Conservation (phyloP, 2,888 invertebrate species). For the Dorcus parallelipipedus region DNA sequence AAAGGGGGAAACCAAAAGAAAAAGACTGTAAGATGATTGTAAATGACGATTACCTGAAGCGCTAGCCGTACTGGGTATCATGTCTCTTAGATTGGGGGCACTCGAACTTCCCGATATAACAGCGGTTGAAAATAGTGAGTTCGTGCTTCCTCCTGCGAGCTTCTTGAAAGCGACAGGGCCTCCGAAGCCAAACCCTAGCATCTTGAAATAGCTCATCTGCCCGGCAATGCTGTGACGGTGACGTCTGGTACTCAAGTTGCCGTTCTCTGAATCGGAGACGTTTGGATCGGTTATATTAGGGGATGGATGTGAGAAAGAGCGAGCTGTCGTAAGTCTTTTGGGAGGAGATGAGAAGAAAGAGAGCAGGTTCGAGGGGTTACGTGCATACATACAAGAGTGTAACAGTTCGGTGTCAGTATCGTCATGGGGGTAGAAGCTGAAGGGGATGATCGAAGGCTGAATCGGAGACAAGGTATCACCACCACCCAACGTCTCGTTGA, state of each 20-base stretch:
- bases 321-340: constrained; percentile 18
- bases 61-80: constrained; percentile 74
- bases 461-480: constrained; percentile 29
- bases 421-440: constrained; percentile 39
- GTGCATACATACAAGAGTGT: constrained; percentile 30
- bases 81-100: constrained; percentile 84
- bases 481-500: constrained; percentile 19
- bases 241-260: constrained; percentile 59
- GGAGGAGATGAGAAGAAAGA: constrained; percentile 41
- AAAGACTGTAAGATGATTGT: not conserved
- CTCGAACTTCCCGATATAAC: constrained; percentile 94
- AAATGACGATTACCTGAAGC: constrained; percentile 64
- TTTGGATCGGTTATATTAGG: constrained; percentile 37
- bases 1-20: no score
- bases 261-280: constrained; percentile 45
- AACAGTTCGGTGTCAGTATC: constrained; percentile 17
- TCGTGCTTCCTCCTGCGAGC: constrained; percentile 65
- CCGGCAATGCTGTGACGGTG: constrained; percentile 95
- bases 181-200: constrained; percentile 75
- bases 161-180: constrained; percentile 57
- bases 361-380: constrained; percentile 38
- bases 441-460: constrained; percentile 32
- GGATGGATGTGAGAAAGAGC: constrained; percentile 41
- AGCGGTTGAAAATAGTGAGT: constrained; percentile 91
- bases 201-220: constrained; percentile 91